These are phyloP conservation scores for Ctenopoma kingsleyae DNA, from an alignment of 2,797 vertebrate genomes.

Conservation along the genomic window DNA sequence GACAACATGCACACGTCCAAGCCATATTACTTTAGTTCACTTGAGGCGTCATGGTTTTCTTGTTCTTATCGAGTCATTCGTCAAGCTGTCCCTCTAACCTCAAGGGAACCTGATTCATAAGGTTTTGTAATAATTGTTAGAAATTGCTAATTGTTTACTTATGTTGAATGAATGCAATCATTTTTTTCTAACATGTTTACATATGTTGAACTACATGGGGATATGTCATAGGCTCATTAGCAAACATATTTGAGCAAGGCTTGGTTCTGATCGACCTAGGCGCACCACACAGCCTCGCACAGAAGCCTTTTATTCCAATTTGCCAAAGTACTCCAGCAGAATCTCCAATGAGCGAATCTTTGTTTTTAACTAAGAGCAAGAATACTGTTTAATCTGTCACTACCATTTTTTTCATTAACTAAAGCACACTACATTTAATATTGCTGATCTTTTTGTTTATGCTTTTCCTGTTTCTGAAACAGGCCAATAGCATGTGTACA, in stretches of 20 bases:
- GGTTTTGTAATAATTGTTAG: slow-evolving; percentile 23
- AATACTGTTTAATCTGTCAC: slow-evolving; percentile 17
- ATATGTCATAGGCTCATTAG: slow-evolving; percentile 15
- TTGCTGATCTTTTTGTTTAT: slow-evolving; percentile 10
- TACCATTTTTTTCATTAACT: slow-evolving; percentile 13
- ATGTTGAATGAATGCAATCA: slow-evolving; percentile 23
- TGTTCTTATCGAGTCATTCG: slow-evolving; percentile 7
- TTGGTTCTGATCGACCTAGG: slow-evolving; percentile 18
- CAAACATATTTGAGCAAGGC: background rate
- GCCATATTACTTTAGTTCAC: slow-evolving; percentile 24
- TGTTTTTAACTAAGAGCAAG: slow-evolving; percentile 9
- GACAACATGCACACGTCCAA: slow-evolving; percentile 15
- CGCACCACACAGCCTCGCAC: slow-evolving; percentile 55
- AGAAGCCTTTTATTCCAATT: slow-evolving; percentile 55
- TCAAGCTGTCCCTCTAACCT: slow-evolving; percentile 14
- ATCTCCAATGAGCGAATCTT: slow-evolving; percentile 17
- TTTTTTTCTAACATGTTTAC: slow-evolving; percentile 45
- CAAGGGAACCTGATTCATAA: slow-evolving; percentile 13
- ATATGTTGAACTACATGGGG: background rate
- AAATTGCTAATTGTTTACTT: background rate
- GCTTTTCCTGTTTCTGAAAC: slow-evolving; percentile 48
- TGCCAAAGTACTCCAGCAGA: slow-evolving; percentile 52
- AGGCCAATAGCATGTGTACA: background rate
- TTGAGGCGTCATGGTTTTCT: slow-evolving; percentile 22
- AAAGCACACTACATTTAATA: slow-evolving; percentile 18